Evolutionary conservation across 1,140 invertebrate species (phyloP).

Genomic region (Drosophila navojoa): DNA sequence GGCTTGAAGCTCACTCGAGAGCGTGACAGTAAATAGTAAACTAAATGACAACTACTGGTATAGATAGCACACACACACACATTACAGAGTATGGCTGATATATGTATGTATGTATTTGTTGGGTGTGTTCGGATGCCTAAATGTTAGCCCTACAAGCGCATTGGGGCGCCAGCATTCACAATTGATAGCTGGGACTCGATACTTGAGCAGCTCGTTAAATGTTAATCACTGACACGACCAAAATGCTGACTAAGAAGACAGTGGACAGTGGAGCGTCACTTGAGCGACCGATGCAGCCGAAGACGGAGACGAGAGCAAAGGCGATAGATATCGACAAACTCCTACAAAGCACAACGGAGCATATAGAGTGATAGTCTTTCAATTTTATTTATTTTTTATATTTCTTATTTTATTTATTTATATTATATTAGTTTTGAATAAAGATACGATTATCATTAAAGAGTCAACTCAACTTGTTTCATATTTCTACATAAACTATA

Average conservation of each 20-base stretch:
- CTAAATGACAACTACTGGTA: constrained; percentile 80
- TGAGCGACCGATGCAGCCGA: constrained; percentile 18
- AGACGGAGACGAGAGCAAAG: constrained; percentile 2
- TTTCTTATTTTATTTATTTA: no score
- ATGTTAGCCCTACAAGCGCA: constrained; percentile 67
- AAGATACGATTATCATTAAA: no score
- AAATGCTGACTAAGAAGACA: constrained; percentile 61
- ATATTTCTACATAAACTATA: no score
- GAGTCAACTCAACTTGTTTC: no score
- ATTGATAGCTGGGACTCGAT: constrained; percentile 40
- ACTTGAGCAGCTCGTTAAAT: constrained; percentile 67
- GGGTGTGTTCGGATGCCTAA: constrained; percentile 78
- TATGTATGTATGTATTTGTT: constrained; percentile 29
- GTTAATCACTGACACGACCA: constrained; percentile 78
- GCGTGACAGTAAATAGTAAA: constrained; percentile 81
- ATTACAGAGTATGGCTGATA: background rate
- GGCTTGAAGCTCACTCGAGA: constrained; percentile 70
- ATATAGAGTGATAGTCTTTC: no score
- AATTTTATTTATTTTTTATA: no score
- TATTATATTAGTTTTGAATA: no score
- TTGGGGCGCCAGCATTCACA: constrained; percentile 30
- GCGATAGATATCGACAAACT: no score
- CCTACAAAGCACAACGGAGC: no score
- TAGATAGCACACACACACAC: constrained; percentile 47
- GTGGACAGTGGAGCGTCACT: constrained; percentile 21